Evolutionary conservation across 1,140 invertebrate genomes (phyloP), one percentile per base, ranked within the genome.

Genomic region (Drosophila aff.): DNA sequence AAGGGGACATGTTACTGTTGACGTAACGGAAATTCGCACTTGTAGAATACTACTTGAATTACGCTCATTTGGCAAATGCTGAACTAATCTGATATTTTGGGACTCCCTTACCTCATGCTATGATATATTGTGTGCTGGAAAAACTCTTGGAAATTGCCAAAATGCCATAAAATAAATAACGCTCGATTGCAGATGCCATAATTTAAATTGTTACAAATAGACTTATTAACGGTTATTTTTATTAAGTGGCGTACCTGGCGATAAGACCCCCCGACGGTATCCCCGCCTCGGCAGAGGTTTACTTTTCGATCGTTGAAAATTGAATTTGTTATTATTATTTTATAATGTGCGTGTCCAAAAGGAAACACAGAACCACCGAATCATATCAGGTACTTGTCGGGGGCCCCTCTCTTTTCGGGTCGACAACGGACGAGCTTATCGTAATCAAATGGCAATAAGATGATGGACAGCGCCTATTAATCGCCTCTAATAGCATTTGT

Each of bases 381-480:
- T 28, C 52, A 59, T 62, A 77, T 44, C 58, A 77, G 59, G 31
- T 16, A 77, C 74, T 76, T 66, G 55, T 66, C 4, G 2, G 11
- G 11, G 16, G 33, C 23, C 31, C 23, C 23, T 23, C 23, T 36
- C 23, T 4, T 18, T 33, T 40, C 23, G 33, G 28, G 60, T 49
- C 76, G 64, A 67, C 67, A 73, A 52, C 67, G 52, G 64, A 89
- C 76, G 76, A 53, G 62, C 76, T 84, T 87, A 89, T 87, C 84
- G 72, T 53, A 81, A 77, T 90, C 83, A 78, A 69, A 82, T 80
- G 67, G 66, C 83, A 82, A 87, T 61, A 84, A 82, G 86, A 91
- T 91, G 86, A 91, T 91, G 86, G 86, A 91, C 86, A 91, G 85
- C 77, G 82, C 82, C 82, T 86, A 91, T 91, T 91, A 91, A 91